A percentile compares a stretch with the other conserved stretches of the same genome.
These are phyloP conservation scores for Cheilosia impressa DNA, from an alignment of 2,888 invertebrate genomes.

Conservation along the genomic window DNA sequence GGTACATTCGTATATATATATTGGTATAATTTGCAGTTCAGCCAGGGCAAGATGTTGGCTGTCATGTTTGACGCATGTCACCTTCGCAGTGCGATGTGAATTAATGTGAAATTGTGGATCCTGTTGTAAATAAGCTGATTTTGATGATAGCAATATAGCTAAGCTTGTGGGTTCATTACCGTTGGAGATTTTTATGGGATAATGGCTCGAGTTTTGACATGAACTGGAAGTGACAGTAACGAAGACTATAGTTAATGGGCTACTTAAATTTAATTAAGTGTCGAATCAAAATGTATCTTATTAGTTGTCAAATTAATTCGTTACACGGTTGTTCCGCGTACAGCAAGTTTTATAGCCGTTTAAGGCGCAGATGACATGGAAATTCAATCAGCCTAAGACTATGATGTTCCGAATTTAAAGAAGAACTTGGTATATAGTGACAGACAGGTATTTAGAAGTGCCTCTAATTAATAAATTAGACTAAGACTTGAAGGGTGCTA, in stretches of 20 bases:
- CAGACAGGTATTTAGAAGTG: no score
- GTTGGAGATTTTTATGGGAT: slow-evolving; percentile 58
- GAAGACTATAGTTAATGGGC: slow-evolving; percentile 15
- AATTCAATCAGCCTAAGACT: neutral
- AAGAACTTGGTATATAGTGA: neutral
- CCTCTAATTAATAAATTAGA: no score
- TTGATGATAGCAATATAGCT: slow-evolving; percentile 28
- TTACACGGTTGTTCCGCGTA: slow-evolving; percentile 6
- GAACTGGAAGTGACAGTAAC: slow-evolving; percentile 37
- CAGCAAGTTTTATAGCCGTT: slow-evolving; percentile 29
- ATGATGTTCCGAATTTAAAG: neutral
- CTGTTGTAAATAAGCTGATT: slow-evolving; percentile 36
- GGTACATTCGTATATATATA: neutral
- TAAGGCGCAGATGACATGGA: slow-evolving; percentile 1
- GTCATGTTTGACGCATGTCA: slow-evolving; percentile 66
- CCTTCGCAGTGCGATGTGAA: slow-evolving; percentile 48
- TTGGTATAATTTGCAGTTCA: slow-evolving; percentile 25
- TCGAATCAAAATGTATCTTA: slow-evolving; percentile 36
- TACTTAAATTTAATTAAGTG: slow-evolving; percentile 52
- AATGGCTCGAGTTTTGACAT: slow-evolving; percentile 37
- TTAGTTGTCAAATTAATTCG: slow-evolving; percentile 52
- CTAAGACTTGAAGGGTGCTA: no score
- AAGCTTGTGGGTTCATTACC: slow-evolving; percentile 37
- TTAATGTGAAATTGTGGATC: slow-evolving; percentile 38
- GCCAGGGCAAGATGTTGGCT: slow-evolving; percentile 26